These are phyloP conservation scores for Amblyteles armatorius DNA, from an alignment of 2,888 invertebrate species.

Conservation along the genomic window DNA sequence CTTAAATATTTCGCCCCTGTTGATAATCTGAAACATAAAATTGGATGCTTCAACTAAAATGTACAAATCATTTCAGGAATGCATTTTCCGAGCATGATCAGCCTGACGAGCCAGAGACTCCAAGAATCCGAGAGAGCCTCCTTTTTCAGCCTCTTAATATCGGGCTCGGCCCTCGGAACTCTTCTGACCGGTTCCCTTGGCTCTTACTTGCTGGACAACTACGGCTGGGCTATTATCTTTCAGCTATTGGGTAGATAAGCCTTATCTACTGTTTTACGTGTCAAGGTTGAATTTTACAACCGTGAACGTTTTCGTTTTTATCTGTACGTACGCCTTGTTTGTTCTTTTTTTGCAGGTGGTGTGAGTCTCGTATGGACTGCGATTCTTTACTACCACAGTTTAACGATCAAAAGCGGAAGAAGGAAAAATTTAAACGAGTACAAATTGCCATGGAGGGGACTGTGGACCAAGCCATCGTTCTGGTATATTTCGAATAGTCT, in stretches of 20 bases:
- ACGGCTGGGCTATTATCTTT: slow-evolving; percentile 89
- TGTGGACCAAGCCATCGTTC: slow-evolving; percentile 87
- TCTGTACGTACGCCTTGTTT: not conserved
- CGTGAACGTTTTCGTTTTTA: not conserved
- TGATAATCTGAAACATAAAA: slow-evolving; percentile 4
- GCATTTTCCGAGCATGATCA: slow-evolving; percentile 90
- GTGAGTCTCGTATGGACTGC: slow-evolving; percentile 86
- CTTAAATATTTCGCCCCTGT: not conserved
- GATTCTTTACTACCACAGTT: slow-evolving; percentile 86
- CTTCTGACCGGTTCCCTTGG: slow-evolving; percentile 89
- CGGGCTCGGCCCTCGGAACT: slow-evolving; percentile 88
- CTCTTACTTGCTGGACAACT: slow-evolving; percentile 88
- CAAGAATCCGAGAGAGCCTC: slow-evolving; percentile 88
- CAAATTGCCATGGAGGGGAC: slow-evolving; percentile 87
- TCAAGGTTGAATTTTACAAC: not conserved
- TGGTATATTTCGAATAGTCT: slow-evolving; percentile 84
- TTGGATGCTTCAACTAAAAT: slow-evolving; percentile 39
- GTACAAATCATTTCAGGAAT: slow-evolving; percentile 74
- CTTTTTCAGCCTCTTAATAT: slow-evolving; percentile 88
- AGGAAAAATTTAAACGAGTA: slow-evolving; percentile 82
- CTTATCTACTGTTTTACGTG: not conserved
- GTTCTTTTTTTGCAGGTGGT: slow-evolving; percentile 31
- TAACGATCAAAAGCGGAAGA: slow-evolving; percentile 78
- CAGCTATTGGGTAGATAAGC: slow-evolving; percentile 86
- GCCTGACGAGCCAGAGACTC: slow-evolving; percentile 88